Evolutionary conservation across 2,797 vertebrate genomes (phyloP).

Genomic region (Peromyscus attwateri): DNA sequence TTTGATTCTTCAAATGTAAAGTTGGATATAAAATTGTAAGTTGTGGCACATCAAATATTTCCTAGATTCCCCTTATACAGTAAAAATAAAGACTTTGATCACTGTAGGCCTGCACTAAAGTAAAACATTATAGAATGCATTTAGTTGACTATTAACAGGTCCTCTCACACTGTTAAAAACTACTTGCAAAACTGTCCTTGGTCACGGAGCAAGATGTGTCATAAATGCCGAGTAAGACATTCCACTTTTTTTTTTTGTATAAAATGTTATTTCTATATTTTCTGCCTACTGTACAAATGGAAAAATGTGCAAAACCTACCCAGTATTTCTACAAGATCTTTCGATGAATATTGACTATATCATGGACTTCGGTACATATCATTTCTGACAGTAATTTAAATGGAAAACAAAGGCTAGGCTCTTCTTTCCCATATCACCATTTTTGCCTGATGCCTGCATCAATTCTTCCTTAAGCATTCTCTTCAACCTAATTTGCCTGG

Average conservation of each 20-base stretch:
- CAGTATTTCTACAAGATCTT: slow-evolving; percentile 13
- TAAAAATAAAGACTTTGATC: slow-evolving; percentile 78
- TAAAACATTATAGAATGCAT: slow-evolving; percentile 75
- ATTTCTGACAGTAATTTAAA: slow-evolving; percentile 25
- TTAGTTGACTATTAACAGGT: slow-evolving; percentile 78
- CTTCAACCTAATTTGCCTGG: slow-evolving; percentile 79
- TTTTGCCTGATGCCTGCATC: background rate
- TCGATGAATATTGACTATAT: background rate
- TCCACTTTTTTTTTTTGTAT: slow-evolving; percentile 65
- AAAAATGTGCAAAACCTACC: slow-evolving; percentile 4
- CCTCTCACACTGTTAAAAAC: slow-evolving; percentile 79
- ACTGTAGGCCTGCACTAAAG: slow-evolving; percentile 71
- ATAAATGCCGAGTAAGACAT: slow-evolving; percentile 75
- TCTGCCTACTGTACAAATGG: background rate
- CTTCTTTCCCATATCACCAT: background rate
- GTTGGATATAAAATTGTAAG: slow-evolving; percentile 31
- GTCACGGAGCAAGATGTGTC: slow-evolving; percentile 70
- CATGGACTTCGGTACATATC: background rate
- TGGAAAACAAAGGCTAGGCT: background rate
- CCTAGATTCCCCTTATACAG: slow-evolving; percentile 65
- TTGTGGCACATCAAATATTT: slow-evolving; percentile 42
- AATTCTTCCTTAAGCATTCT: slow-evolving; percentile 35
- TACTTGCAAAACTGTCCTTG: slow-evolving; percentile 59
- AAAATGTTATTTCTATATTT: slow-evolving; percentile 44
- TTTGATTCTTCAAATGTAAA: slow-evolving; percentile 62